These are phyloP conservation scores for Myrmophylax atrothorax DNA, from an alignment of 2,113 vertebrate species.

Conservation along the genomic window DNA sequence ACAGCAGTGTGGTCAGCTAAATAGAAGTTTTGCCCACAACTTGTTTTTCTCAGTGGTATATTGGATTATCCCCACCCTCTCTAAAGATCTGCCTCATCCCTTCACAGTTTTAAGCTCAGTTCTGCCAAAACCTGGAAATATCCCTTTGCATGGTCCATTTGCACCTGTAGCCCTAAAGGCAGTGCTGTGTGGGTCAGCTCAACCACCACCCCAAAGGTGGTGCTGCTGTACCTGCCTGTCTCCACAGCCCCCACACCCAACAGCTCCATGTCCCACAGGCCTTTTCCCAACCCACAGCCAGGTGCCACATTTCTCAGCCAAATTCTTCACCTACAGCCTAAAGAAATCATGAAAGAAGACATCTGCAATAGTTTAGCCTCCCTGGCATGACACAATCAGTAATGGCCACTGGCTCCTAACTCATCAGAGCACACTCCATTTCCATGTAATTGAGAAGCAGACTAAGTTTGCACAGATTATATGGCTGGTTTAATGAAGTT, in stretches of 20 bases:
- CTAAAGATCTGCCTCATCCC: not conserved
- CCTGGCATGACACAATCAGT: conserved; percentile 34
- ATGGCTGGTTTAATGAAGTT: conserved; percentile 73
- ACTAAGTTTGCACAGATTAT: conserved; percentile 58
- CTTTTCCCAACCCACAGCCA: not conserved
- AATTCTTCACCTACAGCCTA: not conserved
- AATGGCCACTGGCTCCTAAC: conserved; percentile 43
- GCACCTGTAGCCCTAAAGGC: not conserved
- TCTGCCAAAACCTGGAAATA: not conserved
- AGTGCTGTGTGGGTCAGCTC: not conserved
- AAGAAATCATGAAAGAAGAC: not conserved
- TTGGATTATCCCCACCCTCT: not conserved
- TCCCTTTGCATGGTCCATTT: not conserved
- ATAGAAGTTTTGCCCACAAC: not conserved
- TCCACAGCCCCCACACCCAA: not conserved
- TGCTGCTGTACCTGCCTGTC: not conserved
- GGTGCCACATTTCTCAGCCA: not conserved
- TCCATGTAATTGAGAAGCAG: conserved; percentile 62
- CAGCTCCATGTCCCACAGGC: not conserved
- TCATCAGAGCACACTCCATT: conserved; percentile 20
- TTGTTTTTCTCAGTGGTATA: not conserved
- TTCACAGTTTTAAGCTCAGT: not conserved
- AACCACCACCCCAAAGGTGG: rapidly evolving
- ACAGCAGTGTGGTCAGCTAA: not conserved
- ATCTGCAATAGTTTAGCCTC: conserved; percentile 43